A percentile compares a stretch with the other conserved stretches of the same genome.
These are phyloP conservation scores for Gymnogyps californianus DNA, from an alignment of 2,113 vertebrate genomes.

Conservation along the genomic window DNA sequence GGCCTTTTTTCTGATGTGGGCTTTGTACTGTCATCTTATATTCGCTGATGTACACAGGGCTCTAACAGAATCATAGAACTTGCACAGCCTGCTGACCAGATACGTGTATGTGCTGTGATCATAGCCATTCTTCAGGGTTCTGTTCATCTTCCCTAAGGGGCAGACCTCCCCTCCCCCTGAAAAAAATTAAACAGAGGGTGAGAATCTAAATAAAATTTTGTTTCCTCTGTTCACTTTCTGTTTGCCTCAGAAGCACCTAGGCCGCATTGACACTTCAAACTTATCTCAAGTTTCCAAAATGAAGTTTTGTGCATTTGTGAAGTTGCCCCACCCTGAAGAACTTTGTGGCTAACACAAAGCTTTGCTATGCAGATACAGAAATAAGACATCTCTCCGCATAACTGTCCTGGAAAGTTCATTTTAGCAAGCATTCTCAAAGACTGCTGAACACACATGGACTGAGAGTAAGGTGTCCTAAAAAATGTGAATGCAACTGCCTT, in stretches of 20 bases:
- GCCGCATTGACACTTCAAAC: not conserved
- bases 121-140: not conserved
- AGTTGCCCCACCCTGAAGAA: not conserved
- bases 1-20: not conserved
- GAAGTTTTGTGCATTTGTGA: not conserved
- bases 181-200: not conserved
- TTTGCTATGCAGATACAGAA: not conserved
- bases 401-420: not conserved
- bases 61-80: not conserved
- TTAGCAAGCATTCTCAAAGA: not conserved
- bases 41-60: not conserved
- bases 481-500: not conserved
- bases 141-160: not conserved
- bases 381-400: not conserved
- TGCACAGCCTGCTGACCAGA: not conserved
- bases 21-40: not conserved
- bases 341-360: not conserved
- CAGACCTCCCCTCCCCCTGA: not conserved
- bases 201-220: not conserved
- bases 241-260: not conserved
- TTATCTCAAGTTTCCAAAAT: not conserved
- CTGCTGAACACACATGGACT: not conserved
- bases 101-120: not conserved
- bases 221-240: not conserved
- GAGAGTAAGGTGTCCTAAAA: not conserved